Evolutionary conservation across 2,797 vertebrate genomes (phyloP).

Genomic region (Pantherophis vulpinus): DNA sequence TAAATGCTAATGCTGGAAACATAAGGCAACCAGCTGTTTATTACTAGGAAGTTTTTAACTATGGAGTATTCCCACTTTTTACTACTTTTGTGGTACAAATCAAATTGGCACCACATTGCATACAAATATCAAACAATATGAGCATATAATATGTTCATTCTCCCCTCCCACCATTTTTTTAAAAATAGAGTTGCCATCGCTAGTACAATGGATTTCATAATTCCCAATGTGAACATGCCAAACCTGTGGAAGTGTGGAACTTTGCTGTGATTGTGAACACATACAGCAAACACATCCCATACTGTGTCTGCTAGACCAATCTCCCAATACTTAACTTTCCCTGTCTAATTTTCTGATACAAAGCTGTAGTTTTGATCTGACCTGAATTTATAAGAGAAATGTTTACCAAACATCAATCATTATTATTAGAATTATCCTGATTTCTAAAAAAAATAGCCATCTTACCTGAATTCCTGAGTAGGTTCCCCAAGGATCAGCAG

Average conservation of each 20-base stretch:
- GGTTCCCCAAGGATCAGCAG: neutral
- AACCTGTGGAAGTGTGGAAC: neutral
- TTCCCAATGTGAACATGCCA: neutral
- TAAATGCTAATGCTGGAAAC: slow-evolving; percentile 73
- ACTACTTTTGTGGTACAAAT: slow-evolving; percentile 41
- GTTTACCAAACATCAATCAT: neutral
- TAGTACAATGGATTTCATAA: neutral
- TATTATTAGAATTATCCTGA: neutral
- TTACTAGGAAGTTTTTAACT: slow-evolving; percentile 69
- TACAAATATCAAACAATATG: slow-evolving; percentile 41
- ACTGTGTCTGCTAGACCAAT: neutral
- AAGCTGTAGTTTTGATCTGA: neutral
- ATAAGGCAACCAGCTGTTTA: slow-evolving; percentile 72
- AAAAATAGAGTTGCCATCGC: too few species aligned
- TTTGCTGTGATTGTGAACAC: neutral
- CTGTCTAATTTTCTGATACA: neutral
- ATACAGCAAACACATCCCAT: neutral
- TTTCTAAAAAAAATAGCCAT: neutral
- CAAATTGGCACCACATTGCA: slow-evolving; percentile 48
- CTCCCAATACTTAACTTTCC: neutral
- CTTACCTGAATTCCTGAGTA: neutral
- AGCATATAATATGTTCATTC: neutral
- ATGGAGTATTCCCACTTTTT: slow-evolving; percentile 47
- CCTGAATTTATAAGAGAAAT: neutral
- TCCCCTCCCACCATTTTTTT: too few species aligned